Evolutionary conservation across 2,888 invertebrate genomes (phyloP).

Genomic region (Polymixis lichenea): DNA sequence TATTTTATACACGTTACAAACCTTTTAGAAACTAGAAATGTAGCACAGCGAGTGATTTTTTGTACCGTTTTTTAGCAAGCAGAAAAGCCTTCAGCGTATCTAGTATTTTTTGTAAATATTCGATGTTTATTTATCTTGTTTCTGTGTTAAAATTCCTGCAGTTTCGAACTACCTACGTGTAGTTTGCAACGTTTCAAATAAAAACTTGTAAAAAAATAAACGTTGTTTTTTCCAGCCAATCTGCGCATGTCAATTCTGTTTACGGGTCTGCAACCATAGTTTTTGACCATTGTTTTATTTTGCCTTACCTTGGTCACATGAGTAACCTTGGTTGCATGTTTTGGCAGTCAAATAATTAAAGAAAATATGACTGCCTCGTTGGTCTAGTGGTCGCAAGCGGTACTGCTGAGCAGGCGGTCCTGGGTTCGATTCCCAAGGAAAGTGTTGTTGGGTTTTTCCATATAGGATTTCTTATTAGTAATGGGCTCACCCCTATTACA

Average conservation of each 20-base stretch:
- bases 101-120: slow-evolving; percentile 33
- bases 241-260: slow-evolving; percentile 19
- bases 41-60: slow-evolving; percentile 34
- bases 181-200: slow-evolving; percentile 16
- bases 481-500: too few relatives aligned
- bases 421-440: too few relatives aligned
- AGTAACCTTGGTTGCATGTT: background rate
- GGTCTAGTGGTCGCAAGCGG: too few relatives aligned
- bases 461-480: too few relatives aligned
- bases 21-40: slow-evolving; percentile 56
- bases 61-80: slow-evolving; percentile 38
- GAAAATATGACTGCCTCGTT: background rate
- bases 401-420: too few relatives aligned
- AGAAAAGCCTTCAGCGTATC: slow-evolving; percentile 20
- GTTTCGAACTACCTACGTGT: slow-evolving; percentile 16
- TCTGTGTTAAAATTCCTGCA: slow-evolving; percentile 14
- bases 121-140: slow-evolving; percentile 43
- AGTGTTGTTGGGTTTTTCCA: too few relatives aligned
- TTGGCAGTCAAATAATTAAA: background rate
- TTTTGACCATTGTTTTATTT: slow-evolving; percentile 6
- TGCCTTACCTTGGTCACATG: too few relatives aligned
- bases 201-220: slow-evolving; percentile 14
- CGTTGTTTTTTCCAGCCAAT: slow-evolving; percentile 18
- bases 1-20: slow-evolving; percentile 52
- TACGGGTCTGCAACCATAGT: background rate